Conservation (phyloP, 2,797 vertebrate species). For the Picus viridis region DNA sequence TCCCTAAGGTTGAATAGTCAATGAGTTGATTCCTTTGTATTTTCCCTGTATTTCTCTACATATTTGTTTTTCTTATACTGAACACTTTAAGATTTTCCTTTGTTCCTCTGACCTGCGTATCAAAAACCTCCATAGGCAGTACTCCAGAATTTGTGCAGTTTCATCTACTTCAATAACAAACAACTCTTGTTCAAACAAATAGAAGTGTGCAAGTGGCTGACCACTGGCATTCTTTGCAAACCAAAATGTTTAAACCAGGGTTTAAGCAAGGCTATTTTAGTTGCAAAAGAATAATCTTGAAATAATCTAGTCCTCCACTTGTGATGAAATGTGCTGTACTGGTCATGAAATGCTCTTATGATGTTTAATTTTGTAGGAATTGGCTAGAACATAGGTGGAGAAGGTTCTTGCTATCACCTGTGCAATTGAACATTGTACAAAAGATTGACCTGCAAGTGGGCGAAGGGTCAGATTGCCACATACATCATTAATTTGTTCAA, state of each 20-base stretch:
- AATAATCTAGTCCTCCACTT: neutral
- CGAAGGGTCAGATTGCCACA: neutral
- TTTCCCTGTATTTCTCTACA: neutral
- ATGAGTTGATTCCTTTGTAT: neutral
- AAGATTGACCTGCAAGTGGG: neutral
- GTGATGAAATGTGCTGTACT: neutral
- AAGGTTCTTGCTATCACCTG: neutral
- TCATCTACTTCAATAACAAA: neutral
- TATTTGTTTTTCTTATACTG: neutral
- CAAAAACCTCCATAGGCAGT: neutral
- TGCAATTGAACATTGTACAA: neutral
- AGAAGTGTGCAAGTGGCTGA: neutral
- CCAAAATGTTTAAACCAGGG: neutral
- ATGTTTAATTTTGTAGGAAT: neutral
- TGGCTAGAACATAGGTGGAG: neutral
- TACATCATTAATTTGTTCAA: neutral
- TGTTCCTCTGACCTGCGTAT: neutral
- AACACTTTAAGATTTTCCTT: neutral
- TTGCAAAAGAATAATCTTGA: neutral
- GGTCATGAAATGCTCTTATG: neutral
- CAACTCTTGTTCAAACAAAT: neutral
- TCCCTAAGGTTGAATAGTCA: neutral
- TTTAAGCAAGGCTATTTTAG: neutral
- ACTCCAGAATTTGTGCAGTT: neutral
- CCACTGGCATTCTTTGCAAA: neutral